A percentile compares a stretch with the other conserved stretches of the same genome.
These are phyloP conservation scores for Ia io DNA, from an alignment of 2,113 vertebrate genomes.

Conservation along the genomic window DNA sequence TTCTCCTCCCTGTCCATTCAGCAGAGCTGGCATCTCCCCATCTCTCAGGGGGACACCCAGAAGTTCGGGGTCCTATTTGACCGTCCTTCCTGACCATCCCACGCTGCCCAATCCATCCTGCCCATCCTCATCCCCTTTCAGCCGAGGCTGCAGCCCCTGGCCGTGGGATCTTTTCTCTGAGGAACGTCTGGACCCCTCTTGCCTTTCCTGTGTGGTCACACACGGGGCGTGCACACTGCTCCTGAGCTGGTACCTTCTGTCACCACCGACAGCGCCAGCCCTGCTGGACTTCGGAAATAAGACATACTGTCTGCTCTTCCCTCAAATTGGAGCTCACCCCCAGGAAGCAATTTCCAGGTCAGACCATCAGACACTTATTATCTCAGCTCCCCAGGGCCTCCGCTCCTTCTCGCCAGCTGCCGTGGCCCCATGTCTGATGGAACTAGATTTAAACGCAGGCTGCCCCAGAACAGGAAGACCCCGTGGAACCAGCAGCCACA, in stretches of 20 bases:
- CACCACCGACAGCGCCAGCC: background rate
- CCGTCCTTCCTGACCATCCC: background rate
- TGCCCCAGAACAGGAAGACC: background rate
- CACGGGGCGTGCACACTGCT: accelerated
- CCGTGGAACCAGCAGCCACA: accelerated
- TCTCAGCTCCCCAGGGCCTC: background rate
- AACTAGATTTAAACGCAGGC: background rate
- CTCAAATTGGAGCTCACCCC: background rate
- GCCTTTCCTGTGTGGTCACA: accelerated
- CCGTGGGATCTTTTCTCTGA: accelerated
- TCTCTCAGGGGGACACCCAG: background rate
- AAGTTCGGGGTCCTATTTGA: background rate
- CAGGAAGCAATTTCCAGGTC: background rate
- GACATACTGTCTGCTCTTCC: background rate
- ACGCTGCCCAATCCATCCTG: background rate
- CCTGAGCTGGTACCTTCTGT: accelerated
- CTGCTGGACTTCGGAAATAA: background rate
- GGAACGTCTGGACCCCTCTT: accelerated
- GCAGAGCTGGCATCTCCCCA: background rate
- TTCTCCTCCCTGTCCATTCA: background rate
- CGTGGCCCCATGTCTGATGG: accelerated
- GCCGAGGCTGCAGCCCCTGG: accelerated
- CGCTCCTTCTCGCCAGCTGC: background rate
- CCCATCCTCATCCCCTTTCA: background rate
- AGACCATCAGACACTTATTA: background rate